Evolutionary conservation across 37 sponge, comb jelly and placozoan genomes (phyloP).

Genomic region (Haliclona indistincta): DNA sequence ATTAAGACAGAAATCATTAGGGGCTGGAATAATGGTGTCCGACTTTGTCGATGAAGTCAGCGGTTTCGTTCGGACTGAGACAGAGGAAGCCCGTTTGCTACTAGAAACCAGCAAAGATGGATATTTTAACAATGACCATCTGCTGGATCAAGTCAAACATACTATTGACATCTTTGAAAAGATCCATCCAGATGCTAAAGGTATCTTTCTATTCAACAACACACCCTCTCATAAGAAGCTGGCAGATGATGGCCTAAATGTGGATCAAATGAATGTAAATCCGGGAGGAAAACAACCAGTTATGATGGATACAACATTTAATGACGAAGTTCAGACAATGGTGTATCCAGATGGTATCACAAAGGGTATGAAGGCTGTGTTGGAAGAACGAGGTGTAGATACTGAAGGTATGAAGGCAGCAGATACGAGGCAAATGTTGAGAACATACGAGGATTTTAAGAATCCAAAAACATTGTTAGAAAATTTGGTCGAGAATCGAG

Average conservation of each 20-base stretch:
- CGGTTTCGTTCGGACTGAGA: not conserved
- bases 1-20: not conserved
- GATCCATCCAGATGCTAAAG: too few relatives aligned
- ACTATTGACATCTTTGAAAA: too few relatives aligned
- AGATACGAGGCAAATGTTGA: slow-evolving; percentile 39
- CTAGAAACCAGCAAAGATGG: too few relatives aligned
- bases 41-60: not conserved
- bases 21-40: not conserved
- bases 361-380: slow-evolving; percentile 24
- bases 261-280: slow-evolving; percentile 49
- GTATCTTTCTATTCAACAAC: too few relatives aligned
- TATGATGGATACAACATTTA: slow-evolving; percentile 42
- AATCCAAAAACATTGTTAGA: slow-evolving; percentile 18
- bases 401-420: slow-evolving; percentile 36
- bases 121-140: too few relatives aligned
- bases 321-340: slow-evolving; percentile 22
- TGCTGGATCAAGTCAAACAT: too few relatives aligned
- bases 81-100: too few relatives aligned
- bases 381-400: slow-evolving; percentile 57
- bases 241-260: slow-evolving; percentile 33
- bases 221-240: slow-evolving; percentile 23
- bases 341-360: slow-evolving; percentile 23
- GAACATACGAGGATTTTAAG: slow-evolving; percentile 36
- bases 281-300: slow-evolving; percentile 56
- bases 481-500: slow-evolving; percentile 12